Evolutionary conservation across 2,113 vertebrate genomes (phyloP).

Genomic region (Thunnus maccoyii): DNA sequence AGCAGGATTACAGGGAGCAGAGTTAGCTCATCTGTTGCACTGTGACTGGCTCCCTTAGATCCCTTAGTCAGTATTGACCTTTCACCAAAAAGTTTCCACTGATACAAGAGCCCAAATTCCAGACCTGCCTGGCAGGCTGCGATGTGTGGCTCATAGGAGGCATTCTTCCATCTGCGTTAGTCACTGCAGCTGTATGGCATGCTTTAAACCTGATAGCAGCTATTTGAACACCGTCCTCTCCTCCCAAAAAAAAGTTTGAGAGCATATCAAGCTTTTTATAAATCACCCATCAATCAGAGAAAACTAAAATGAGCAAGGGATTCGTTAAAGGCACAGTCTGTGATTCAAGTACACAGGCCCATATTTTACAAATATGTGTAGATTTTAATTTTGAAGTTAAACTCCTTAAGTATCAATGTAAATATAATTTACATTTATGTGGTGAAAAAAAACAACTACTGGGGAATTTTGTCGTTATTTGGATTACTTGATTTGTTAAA

Average conservation of each 20-base stretch:
- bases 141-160: constrained; percentile 30
- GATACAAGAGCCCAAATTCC: constrained; percentile 47
- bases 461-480: too few relatives aligned
- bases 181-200: constrained; percentile 22
- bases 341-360: too few relatives aligned
- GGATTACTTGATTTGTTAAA: too few relatives aligned
- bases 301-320: background rate
- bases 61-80: constrained; percentile 47
- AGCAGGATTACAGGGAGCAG: constrained; percentile 22
- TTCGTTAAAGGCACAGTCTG: background rate
- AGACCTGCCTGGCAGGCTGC: constrained; percentile 32
- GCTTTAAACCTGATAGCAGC: constrained; percentile 36
- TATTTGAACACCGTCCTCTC: background rate
- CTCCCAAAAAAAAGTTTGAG: background rate
- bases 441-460: too few relatives aligned
- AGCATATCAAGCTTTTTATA: constrained; percentile 1
- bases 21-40: background rate
- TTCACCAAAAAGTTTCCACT: constrained; percentile 62
- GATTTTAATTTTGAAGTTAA: background rate
- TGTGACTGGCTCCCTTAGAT: constrained; percentile 6
- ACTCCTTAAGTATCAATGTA: background rate
- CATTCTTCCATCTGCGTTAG: constrained; percentile 34
- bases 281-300: background rate
- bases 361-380: too few relatives aligned
- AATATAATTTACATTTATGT: background rate